Percentiles rank a stretch among this genome's conserved stretches.
Conservation (phyloP, 2,888 invertebrate species). For the Apamea epomidion region DNA sequence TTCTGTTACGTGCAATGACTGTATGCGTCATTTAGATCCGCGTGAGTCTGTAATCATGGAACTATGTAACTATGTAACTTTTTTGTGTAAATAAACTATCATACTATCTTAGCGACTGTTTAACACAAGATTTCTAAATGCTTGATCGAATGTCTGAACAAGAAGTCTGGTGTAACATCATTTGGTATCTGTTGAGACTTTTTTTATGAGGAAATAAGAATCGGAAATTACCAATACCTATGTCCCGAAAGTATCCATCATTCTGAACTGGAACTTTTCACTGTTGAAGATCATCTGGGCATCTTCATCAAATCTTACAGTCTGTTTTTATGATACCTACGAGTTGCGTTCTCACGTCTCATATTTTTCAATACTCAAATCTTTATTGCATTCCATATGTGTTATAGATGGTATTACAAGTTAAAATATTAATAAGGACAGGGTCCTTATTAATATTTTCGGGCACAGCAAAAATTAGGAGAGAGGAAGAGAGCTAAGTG, state of each 20-base stretch:
- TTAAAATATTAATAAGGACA: too few species aligned
- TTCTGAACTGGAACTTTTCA: not conserved
- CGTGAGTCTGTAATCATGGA: slow-evolving; percentile 20
- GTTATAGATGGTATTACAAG: too few species aligned
- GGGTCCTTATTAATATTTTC: too few species aligned
- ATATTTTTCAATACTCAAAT: not conserved
- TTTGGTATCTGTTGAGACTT: too few species aligned
- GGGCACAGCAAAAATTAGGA: too few species aligned
- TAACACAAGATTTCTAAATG: not conserved
- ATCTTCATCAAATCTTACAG: not conserved
- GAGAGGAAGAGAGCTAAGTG: too few species aligned
- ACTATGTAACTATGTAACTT: not conserved
- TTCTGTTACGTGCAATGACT: not conserved
- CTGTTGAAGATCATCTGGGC: not conserved
- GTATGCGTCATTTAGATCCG: slow-evolving; percentile 4
- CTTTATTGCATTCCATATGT: too few species aligned
- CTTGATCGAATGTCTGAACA: not conserved
- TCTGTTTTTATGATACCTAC: not conserved
- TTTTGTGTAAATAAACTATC: not conserved
- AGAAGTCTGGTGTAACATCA: not conserved
- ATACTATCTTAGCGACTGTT: not conserved
- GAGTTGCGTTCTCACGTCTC: not conserved
- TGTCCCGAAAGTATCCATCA: not conserved
- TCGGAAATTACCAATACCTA: not conserved
- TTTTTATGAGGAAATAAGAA: not conserved